A percentile compares a stretch with the other conserved stretches of the same genome.
Conservation (phyloP, 2,113 vertebrate genomes). For the Sarotherodon lohbergeri region DNA sequence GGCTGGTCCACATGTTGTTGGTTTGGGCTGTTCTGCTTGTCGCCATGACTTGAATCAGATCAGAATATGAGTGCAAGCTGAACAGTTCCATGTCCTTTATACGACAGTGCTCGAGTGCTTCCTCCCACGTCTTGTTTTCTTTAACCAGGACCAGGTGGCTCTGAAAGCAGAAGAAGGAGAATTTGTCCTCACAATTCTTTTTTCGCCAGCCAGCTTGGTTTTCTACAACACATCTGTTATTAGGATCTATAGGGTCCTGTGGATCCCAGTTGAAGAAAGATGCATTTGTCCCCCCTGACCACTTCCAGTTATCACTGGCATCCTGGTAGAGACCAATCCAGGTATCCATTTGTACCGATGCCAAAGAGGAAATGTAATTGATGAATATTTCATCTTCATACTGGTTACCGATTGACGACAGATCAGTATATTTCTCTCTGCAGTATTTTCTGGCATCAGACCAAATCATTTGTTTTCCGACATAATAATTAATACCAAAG, state of each 20-base stretch:
- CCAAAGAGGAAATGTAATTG: fast-evolving
- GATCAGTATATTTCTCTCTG: not conserved
- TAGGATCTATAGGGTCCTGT: not conserved
- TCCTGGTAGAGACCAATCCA: conserved; percentile 42
- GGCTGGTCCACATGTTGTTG: conserved; percentile 16
- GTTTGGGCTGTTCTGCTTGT: not conserved
- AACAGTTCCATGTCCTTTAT: not conserved
- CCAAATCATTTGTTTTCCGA: not conserved
- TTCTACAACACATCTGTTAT: not conserved
- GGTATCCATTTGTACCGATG: fast-evolving
- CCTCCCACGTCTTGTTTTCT: conserved; percentile 37
- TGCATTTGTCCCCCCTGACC: not conserved
- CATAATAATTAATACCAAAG: not conserved
- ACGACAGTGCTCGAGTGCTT: conserved; percentile 15
- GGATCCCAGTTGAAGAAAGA: not conserved
- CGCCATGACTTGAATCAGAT: not conserved
- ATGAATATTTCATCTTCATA: not conserved
- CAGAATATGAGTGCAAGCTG: not conserved
- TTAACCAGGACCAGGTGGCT: not conserved
- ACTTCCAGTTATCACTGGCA: not conserved
- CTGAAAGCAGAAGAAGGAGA: not conserved
- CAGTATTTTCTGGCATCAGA: conserved; percentile 1
- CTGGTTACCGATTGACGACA: not conserved
- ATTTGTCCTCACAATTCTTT: not conserved
- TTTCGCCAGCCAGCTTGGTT: fast-evolving